A percentile compares a stretch with the other conserved stretches of the same genome.
phyloP scores from a whole-genome alignment of 2,888 invertebrate genomes.

The Sacculina carcini region DNA sequence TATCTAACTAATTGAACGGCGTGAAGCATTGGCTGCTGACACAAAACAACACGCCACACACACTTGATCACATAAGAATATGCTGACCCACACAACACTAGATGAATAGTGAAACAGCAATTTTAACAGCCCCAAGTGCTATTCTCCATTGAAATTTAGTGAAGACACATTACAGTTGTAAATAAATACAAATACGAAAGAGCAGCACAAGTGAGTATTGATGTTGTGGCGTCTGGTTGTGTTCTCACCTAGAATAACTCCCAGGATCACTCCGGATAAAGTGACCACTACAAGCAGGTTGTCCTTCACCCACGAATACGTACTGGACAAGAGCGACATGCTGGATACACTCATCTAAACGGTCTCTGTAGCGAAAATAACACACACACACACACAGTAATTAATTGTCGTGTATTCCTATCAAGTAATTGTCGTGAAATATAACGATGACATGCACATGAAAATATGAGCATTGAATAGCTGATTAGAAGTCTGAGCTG shows the following conservation, averaged over 20 bases:
- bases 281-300: conserved; percentile 55
- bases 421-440: no score
- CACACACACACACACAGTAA: no score
- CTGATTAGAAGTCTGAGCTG: no score
- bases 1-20: no score
- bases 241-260: conserved; percentile 39
- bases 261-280: conserved; percentile 46
- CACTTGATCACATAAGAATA: not conserved
- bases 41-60: no score
- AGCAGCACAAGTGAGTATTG: no score
- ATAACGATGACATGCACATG: no score
- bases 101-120: not conserved
- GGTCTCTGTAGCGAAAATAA: not conserved
- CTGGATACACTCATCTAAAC: not conserved
- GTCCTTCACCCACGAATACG: conserved; percentile 36
- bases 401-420: no score
- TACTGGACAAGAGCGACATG: conserved; percentile 33
- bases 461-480: no score
- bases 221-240: no score
- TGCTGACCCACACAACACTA: not conserved
- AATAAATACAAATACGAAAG: no score
- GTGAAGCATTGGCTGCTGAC: no score
- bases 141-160: not conserved
- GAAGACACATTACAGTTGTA: not conserved
- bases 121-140: not conserved